Evolutionary conservation across 2,888 invertebrate species (phyloP).

Genomic region (Monopis laevigella): DNA sequence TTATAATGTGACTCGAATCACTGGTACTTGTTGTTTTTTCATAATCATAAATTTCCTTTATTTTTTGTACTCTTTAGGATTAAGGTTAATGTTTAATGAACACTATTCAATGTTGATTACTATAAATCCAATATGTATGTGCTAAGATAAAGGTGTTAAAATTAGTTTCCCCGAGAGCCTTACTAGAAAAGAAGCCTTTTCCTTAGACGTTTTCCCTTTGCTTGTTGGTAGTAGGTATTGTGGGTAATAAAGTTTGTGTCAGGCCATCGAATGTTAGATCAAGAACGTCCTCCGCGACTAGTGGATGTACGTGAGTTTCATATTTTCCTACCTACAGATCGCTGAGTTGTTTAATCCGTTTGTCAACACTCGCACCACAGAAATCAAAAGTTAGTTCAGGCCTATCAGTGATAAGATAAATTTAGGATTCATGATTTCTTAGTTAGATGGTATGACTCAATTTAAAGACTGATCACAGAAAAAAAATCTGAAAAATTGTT

Average conservation of each 20-base stretch:
- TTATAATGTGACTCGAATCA: conserved; percentile 61
- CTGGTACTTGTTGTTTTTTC: conserved; percentile 65
- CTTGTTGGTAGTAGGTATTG: conserved; percentile 26
- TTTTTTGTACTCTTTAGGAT: conserved; percentile 67
- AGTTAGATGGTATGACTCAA: conserved; percentile 67
- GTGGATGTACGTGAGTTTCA: too few species aligned
- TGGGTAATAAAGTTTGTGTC: conserved; percentile 19
- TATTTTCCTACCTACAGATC: too few species aligned
- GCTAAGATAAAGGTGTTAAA: conserved; percentile 51
- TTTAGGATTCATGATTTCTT: conserved; percentile 60
- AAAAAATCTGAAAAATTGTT: conserved; percentile 42
- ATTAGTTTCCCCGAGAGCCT: conserved; percentile 64
- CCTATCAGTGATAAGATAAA: conserved; percentile 53
- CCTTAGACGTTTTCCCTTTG: conserved; percentile 48
- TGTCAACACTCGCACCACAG: too few species aligned
- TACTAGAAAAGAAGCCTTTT: conserved; percentile 59
- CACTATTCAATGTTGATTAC: conserved; percentile 67
- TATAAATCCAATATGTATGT: conserved; percentile 61
- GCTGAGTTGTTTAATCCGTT: too few species aligned
- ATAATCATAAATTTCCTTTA: conserved; percentile 68
- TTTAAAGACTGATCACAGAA: conserved; percentile 68
- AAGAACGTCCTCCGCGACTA: too few species aligned
- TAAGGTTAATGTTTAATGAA: conserved; percentile 62
- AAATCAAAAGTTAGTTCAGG: conserved; percentile 37
- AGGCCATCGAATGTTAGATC: too few species aligned